These are phyloP conservation scores for Smutsia gigantea DNA, from an alignment of 2,797 vertebrate species.

Conservation along the genomic window DNA sequence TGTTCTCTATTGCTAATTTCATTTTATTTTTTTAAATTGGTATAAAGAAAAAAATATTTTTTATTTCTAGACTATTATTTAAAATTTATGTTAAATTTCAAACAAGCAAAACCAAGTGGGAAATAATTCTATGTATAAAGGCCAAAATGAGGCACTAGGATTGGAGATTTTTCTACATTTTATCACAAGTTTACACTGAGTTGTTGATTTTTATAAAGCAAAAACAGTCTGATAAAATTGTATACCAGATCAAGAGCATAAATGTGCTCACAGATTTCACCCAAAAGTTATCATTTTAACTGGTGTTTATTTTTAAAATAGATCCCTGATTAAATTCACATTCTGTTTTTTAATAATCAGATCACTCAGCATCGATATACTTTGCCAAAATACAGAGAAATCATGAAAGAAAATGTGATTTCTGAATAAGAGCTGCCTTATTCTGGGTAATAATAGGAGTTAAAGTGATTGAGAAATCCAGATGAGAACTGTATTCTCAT, in stretches of 20 bases:
- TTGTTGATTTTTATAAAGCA: background rate
- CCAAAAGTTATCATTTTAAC: background rate
- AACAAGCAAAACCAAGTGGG: slow-evolving; percentile 17
- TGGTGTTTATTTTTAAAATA: background rate
- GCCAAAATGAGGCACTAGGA: background rate
- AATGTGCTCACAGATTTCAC: background rate
- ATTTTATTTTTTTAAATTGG: background rate
- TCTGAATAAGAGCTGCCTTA: background rate
- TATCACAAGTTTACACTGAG: background rate
- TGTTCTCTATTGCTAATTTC: background rate
- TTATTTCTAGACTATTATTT: background rate
- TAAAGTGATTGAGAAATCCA: background rate
- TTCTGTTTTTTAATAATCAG: background rate
- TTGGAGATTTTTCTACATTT: background rate
- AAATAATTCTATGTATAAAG: background rate
- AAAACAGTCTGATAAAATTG: slow-evolving; percentile 30
- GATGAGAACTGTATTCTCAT: background rate
- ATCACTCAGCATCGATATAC: background rate
- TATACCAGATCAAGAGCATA: background rate
- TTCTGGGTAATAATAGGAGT: background rate
- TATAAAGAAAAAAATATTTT: background rate
- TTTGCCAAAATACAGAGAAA: slow-evolving; percentile 21
- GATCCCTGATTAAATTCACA: background rate
- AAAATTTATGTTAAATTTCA: slow-evolving; percentile 29
- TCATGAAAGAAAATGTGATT: slow-evolving; percentile 4